These are phyloP conservation scores for Ornithoptera alexandrae DNA, from an alignment of 2,888 invertebrate genomes.

Conservation along the genomic window DNA sequence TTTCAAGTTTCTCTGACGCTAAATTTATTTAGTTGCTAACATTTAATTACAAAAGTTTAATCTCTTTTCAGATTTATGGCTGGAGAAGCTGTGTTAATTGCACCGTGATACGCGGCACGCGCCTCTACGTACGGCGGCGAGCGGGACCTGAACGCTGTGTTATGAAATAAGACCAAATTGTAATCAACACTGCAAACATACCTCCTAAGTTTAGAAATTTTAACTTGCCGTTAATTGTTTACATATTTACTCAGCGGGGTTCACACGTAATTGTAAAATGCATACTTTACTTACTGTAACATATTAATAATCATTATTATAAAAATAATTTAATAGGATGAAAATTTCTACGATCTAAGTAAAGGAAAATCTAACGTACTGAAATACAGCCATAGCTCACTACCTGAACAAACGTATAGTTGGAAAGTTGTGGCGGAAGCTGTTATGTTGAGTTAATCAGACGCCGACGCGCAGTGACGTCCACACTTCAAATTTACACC, in stretches of 20 bases:
- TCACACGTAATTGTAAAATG: no score
- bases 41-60: constrained; percentile 29
- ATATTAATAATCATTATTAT: no score
- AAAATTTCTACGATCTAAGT: no score
- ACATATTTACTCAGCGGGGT: no score
- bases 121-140: background rate
- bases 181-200: background rate
- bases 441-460: constrained; percentile 1
- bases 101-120: constrained; percentile 18
- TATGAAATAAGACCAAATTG: background rate
- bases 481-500: no score
- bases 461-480: background rate
- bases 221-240: no score
- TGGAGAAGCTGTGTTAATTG: constrained; percentile 23
- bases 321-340: no score
- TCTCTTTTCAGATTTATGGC: constrained; percentile 26
- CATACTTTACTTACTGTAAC: no score
- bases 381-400: no score
- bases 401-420: no score
- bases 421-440: background rate
- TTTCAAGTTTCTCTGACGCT: constrained; percentile 9
- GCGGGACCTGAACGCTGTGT: background rate
- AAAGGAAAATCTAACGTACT: no score
- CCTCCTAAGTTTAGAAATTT: no score
- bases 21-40: constrained; percentile 27